Evolutionary conservation across 2,888 invertebrate species (phyloP).

Genomic region (Chymomyza fuscimana): DNA sequence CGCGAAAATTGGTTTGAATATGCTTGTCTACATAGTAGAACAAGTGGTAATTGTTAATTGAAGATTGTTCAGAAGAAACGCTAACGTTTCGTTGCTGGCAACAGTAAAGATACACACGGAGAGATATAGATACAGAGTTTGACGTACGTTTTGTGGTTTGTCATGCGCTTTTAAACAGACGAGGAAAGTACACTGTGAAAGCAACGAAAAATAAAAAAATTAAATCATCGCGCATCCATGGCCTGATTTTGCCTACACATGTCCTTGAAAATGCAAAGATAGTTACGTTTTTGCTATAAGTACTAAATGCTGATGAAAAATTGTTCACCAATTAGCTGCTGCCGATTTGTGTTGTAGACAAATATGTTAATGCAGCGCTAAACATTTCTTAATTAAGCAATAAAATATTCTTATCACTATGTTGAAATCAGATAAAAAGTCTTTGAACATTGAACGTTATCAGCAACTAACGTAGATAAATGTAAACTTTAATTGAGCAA

Average conservation of each 20-base stretch:
- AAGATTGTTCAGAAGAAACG: constrained; percentile 56
- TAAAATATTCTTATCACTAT: not conserved
- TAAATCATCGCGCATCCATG: constrained; percentile 8
- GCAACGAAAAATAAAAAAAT: constrained; percentile 4
- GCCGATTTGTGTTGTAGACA: not conserved
- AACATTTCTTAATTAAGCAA: not conserved
- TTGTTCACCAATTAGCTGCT: not conserved
- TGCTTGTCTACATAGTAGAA: constrained; percentile 54
- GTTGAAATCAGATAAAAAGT: not conserved
- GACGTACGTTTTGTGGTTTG: not conserved
- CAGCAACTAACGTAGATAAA: not conserved
- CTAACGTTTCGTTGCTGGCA: not conserved
- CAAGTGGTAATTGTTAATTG: constrained; percentile 60
- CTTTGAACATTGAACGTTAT: not conserved
- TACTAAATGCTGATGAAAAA: not conserved
- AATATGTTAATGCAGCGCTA: not conserved
- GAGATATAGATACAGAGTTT: not conserved
- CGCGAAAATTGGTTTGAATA: constrained; percentile 49
- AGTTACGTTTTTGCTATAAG: not conserved
- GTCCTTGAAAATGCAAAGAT: not conserved
- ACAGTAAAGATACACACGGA: not conserved
- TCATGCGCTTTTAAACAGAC: no score
- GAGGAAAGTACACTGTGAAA: not conserved
- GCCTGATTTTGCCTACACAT: constrained; percentile 16
- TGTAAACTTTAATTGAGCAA: not conserved